These are phyloP conservation scores for Chrysotoxum bicinctum DNA, from an alignment of 2,888 invertebrate genomes.

Conservation along the genomic window DNA sequence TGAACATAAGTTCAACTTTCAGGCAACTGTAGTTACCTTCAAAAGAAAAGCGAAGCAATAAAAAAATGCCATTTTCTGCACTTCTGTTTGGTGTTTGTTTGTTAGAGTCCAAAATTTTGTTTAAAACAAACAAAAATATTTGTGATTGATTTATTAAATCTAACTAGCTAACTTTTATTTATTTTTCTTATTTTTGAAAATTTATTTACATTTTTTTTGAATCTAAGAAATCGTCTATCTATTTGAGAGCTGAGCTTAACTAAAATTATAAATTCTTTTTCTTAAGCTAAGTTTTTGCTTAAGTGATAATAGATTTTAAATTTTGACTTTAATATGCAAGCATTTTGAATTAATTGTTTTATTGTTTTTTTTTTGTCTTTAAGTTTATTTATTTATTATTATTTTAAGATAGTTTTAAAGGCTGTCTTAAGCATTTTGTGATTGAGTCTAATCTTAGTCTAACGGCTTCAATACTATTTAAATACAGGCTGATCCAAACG, in stretches of 20 bases:
- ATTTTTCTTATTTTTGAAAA: background rate
- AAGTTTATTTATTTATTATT: too few species aligned
- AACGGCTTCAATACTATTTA: too few species aligned
- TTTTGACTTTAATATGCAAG: background rate
- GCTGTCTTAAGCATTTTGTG: too few species aligned
- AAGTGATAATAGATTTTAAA: background rate
- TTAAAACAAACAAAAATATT: background rate
- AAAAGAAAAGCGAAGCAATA: conserved; percentile 76
- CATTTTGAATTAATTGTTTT: too few species aligned
- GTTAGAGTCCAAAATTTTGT: background rate
- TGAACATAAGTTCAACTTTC: conserved; percentile 95
- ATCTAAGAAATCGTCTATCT: background rate
- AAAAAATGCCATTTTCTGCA: conserved; percentile 45
- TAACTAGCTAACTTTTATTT: background rate
- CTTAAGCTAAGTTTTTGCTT: too few species aligned
- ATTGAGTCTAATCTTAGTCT: too few species aligned
- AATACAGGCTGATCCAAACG: too few species aligned
- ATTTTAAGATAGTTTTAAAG: too few species aligned
- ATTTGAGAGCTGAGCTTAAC: background rate
- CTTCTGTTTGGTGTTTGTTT: conserved; percentile 38
- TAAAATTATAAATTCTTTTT: background rate
- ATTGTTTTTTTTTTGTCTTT: too few species aligned
- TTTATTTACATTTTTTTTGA: background rate
- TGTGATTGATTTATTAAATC: background rate
- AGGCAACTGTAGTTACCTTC: conserved; percentile 98